These are phyloP conservation scores for Notarius lentiginosus DNA, from an alignment of 2,113 vertebrate genomes.

Conservation along the genomic window DNA sequence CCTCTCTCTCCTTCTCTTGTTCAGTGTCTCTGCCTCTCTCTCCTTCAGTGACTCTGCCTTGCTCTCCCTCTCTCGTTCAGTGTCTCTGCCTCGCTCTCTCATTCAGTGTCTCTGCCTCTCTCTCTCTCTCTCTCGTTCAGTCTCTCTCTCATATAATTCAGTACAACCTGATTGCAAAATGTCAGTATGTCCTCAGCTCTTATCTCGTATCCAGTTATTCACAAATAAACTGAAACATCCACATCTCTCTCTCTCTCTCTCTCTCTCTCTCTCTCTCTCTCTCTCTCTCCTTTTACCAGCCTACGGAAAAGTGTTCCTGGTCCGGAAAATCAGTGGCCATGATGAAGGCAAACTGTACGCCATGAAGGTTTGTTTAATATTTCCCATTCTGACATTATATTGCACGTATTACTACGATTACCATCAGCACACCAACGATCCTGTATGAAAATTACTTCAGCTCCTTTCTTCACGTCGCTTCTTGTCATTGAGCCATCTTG, in stretches of 20 bases:
- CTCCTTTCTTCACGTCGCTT: not conserved
- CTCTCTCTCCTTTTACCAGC: constrained; percentile 66
- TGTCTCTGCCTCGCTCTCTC: not conserved
- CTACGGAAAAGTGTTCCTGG: constrained; percentile 91
- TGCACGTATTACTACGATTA: not conserved
- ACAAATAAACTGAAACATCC: not conserved
- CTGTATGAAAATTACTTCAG: not conserved
- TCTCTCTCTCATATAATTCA: not conserved
- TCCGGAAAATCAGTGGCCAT: constrained; percentile 85
- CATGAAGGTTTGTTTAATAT: constrained; percentile 77
- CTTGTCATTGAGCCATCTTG: constrained; percentile 8
- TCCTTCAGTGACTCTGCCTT: not conserved
- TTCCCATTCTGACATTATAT: not conserved
- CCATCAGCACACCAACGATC: not conserved
- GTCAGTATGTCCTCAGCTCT: constrained; percentile 11
- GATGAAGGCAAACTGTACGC: constrained; percentile 85
- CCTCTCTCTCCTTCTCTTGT: not conserved
- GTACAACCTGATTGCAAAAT: not conserved
- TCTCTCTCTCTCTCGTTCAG: not conserved
- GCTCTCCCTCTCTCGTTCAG: too few relatives aligned
- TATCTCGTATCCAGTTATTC: not conserved
- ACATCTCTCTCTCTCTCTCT: not conserved
- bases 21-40: not conserved
- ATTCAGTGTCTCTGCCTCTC: not conserved
- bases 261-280: not conserved